phyloP scores from a whole-genome alignment of 2,888 invertebrate genomes.

The Philaethria dido region DNA sequence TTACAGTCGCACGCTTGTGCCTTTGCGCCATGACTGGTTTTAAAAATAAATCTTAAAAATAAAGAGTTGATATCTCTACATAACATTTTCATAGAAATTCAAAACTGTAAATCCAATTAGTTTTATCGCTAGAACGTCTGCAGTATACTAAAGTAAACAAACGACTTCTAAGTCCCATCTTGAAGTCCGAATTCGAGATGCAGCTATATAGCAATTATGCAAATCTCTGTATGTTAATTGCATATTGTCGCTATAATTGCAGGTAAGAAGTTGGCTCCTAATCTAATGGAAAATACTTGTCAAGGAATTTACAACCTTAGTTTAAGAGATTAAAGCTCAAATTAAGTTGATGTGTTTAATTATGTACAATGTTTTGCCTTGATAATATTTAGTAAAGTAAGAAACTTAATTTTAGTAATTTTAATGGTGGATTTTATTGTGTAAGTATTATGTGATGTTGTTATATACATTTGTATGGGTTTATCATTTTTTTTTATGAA shows the following conservation, averaged over 20 bases:
- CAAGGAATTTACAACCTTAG: neutral
- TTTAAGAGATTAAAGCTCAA: neutral
- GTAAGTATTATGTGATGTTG: no score
- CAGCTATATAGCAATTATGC: conserved; percentile 21
- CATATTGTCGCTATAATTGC: conserved; percentile 29
- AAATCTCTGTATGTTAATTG: conserved; percentile 24
- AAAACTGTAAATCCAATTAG: conserved; percentile 13
- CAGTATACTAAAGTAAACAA: conserved; percentile 16
- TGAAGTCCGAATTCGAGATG: conserved; percentile 16
- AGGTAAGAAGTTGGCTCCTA: conserved; percentile 25
- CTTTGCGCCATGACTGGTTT: no score
- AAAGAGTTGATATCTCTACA: no score
- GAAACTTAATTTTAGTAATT: conserved; percentile 1
- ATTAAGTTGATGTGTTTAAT: neutral
- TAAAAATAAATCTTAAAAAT: no score
- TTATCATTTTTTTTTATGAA: no score
- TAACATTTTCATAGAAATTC: no score
- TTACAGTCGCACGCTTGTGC: no score
- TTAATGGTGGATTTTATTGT: conserved; percentile 9
- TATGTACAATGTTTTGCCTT: conserved; percentile 3
- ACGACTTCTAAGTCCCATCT: conserved; percentile 12
- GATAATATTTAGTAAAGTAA: conserved; percentile 10
- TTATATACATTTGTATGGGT: no score
- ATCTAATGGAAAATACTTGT: neutral
- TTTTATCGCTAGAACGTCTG: conserved; percentile 7